Evolutionary conservation across 1,140 invertebrate genomes (phyloP), one percentile per base, ranked within the genome.

Genomic region (Caenorhabditis elegans): DNA sequence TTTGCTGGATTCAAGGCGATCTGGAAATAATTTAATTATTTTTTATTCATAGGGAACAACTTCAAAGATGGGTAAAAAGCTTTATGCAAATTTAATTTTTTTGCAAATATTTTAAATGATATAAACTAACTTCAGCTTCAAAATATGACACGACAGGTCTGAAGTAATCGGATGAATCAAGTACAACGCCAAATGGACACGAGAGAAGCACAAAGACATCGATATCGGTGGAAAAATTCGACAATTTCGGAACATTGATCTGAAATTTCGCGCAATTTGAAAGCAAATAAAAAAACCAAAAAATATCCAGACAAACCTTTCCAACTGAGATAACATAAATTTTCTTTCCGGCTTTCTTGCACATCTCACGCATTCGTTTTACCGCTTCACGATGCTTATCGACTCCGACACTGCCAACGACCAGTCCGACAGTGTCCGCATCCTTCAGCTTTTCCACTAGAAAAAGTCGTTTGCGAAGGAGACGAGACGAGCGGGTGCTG

Each of bases 201-300:
- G 83, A 85, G 2, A 85, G 39, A 2, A 85, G 78, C n/a, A 85
- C 85, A 53, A 85, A 85, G 17, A 79, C 65, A 26, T 85, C 85
- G 19, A 85, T 79, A 34, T 85, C 84, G 5, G 85, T 39, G 4
- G 85, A 70, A 47, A 85, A 85, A 65, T 85, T 85, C 13, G 83
- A 49, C 22, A 85, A 48, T 46, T 85, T 85, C 15, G 85, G 46
- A 3, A 85, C 85, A 47, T 85, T 85, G 13, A 84, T 48, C 83
- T 84, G 47, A 75, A 80, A 36, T 46, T 65, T 13, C 17, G n/a
- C 13, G 10, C n/a, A 34, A 46, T 10, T 26, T 5, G 19, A 19
- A 2, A 43, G 15, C 24, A 36, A n/a, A 8, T 22, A 3, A 13
- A 19, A 11, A 3, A 11, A 3, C 0, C 17, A 8, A 15, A 3